A percentile compares a stretch with the other conserved stretches of the same genome.
phyloP scores from a whole-genome alignment of 2,797 vertebrate species.

The Lacerta bilineata region DNA sequence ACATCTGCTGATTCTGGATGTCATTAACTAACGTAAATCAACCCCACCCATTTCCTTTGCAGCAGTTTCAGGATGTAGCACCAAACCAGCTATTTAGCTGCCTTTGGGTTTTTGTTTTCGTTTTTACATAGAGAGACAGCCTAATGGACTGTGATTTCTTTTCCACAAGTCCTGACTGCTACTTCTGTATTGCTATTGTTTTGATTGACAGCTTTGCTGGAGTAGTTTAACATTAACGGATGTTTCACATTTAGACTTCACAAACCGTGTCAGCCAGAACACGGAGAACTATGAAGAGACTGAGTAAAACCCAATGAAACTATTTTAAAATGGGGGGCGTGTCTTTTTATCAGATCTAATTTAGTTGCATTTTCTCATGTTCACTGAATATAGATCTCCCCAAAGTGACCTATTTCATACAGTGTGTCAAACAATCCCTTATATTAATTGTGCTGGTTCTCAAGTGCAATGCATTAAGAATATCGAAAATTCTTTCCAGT shows the following conservation, averaged over 20 bases:
- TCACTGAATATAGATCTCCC: conserved; percentile 1
- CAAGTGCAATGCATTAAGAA: neutral
- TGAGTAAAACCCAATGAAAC: conserved; percentile 6
- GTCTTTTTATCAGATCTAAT: neutral
- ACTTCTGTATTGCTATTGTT: conserved; percentile 32
- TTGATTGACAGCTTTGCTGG: conserved; percentile 31
- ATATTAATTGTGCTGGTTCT: neutral
- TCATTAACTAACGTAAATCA: conserved; percentile 30
- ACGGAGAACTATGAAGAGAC: neutral
- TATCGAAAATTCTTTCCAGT: neutral
- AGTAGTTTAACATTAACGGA: conserved; percentile 46
- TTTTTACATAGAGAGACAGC: conserved; percentile 2
- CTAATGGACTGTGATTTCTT: conserved; percentile 27
- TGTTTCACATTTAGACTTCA: conserved; percentile 43
- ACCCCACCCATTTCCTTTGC: neutral
- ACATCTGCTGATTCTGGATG: conserved; percentile 33
- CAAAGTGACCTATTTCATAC: neutral
- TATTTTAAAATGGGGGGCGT: neutral
- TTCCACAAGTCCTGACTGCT: conserved; percentile 31
- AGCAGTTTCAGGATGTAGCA: neutral
- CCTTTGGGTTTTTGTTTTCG: conserved; percentile 1
- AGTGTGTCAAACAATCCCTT: conserved; percentile 9
- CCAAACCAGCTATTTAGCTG: neutral
- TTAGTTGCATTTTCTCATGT: neutral
- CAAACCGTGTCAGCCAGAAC: conserved; percentile 14